These are phyloP conservation scores for Batillaria attramentaria DNA, from an alignment of 1,140 invertebrate species.

Conservation along the genomic window DNA sequence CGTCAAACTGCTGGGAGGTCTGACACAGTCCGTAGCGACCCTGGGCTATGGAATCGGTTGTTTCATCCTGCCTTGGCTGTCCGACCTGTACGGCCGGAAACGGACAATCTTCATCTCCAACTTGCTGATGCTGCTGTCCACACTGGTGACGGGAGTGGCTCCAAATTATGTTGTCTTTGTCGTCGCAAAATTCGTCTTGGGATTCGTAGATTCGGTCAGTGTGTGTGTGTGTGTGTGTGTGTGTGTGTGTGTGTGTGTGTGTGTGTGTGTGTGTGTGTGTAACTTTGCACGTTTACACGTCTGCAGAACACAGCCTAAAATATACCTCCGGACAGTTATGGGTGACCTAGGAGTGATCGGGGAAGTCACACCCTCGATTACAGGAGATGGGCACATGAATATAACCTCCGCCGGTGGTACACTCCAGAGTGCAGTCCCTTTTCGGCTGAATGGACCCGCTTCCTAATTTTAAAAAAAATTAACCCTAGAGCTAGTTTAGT, in stretches of 20 bases:
- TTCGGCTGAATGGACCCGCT: too few species aligned
- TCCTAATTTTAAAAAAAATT: too few species aligned
- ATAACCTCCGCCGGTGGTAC: neutral
- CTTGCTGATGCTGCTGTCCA: neutral
- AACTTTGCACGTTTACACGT: too few species aligned
- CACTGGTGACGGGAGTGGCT: neutral
- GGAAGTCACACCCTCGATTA: neutral
- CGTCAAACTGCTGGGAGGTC: conserved; percentile 7
- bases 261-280: neutral
- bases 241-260: too few species aligned
- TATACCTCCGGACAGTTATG: neutral
- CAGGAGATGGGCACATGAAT: neutral
- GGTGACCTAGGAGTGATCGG: neutral
- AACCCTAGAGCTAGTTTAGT: too few species aligned
- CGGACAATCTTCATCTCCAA: neutral
- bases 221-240: neutral
- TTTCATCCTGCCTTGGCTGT: conserved; percentile 12
- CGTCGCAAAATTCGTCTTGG: conserved; percentile 15
- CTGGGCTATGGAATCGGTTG: conserved; percentile 24
- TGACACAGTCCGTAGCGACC: conserved; percentile 30
- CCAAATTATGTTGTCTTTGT: conserved; percentile 21
- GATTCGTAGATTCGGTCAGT: conserved; percentile 19
- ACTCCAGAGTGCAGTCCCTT: too few species aligned
- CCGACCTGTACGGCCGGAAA: conserved; percentile 34
- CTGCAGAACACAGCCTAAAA: neutral